phyloP scores from a whole-genome alignment of 2,797 vertebrate species.

The Erethizon dorsatum region DNA sequence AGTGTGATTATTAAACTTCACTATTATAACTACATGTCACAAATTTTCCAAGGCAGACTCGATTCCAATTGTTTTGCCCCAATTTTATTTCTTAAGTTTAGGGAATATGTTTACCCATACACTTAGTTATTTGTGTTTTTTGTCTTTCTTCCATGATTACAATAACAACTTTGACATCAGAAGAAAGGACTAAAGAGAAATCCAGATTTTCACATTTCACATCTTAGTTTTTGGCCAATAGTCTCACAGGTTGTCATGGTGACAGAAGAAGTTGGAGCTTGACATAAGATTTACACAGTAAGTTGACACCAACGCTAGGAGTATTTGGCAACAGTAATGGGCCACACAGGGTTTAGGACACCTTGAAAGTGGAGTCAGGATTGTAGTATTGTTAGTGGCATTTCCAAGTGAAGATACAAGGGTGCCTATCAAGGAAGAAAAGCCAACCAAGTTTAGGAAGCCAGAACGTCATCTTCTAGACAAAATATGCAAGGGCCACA shows the following conservation, averaged over 20 bases:
- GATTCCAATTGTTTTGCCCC: neutral
- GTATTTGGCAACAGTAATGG: neutral
- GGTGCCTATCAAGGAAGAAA: neutral
- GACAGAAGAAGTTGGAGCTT: neutral
- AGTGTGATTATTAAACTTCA: conserved; percentile 28
- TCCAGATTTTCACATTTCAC: conserved; percentile 26
- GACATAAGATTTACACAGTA: neutral
- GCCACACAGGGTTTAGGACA: conserved; percentile 20
- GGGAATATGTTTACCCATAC: neutral
- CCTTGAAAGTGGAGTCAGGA: neutral
- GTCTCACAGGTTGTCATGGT: neutral
- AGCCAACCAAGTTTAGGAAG: neutral
- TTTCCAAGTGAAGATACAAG: neutral
- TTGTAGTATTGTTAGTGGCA: neutral
- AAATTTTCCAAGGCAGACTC: conserved; percentile 37
- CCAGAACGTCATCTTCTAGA: neutral
- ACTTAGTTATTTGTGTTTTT: neutral
- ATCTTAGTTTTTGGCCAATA: neutral
- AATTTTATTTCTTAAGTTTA: conserved; percentile 53
- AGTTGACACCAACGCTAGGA: neutral
- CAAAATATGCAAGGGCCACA: neutral
- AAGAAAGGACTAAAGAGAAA: conserved; percentile 11
- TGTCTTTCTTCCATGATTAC: conserved; percentile 61
- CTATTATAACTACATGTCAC: neutral
- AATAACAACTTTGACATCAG: conserved; percentile 46